Conservation (phyloP, 2,888 invertebrate species). For the Megastigmus dorsalis region DNA sequence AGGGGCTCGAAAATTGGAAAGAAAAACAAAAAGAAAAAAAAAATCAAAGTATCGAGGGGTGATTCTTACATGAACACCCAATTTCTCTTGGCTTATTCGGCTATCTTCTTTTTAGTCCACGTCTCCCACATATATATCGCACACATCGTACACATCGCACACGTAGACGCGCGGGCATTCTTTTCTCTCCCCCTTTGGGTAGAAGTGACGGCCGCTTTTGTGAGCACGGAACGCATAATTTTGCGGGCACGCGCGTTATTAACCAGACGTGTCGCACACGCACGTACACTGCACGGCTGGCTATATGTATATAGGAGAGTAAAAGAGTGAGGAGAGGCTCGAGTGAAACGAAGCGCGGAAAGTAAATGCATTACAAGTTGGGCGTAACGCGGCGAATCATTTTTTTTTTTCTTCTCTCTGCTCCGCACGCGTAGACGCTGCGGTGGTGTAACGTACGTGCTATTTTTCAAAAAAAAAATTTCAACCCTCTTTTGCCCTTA, state of each 20-base stretch:
- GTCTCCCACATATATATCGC: neutral
- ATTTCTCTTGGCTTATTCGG: constrained; percentile 6
- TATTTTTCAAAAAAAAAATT: too few relatives aligned
- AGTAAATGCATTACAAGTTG: constrained; percentile 32
- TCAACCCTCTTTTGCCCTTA: too few relatives aligned
- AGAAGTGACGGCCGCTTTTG: constrained; percentile 33
- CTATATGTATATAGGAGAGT: neutral
- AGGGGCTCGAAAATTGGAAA: neutral
- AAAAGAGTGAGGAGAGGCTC: neutral
- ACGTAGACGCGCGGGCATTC: neutral
- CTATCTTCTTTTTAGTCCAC: neutral
- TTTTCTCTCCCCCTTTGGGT: neutral
- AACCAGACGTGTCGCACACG: constrained; percentile 17
- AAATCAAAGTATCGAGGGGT: too few relatives aligned
- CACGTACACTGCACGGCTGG: neutral
- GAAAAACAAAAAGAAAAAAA: too few relatives aligned
- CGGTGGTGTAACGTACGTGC: too few relatives aligned
- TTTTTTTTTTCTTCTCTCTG: neutral
- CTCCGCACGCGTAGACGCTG: neutral
- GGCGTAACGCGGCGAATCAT: constrained; percentile 31
- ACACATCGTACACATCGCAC: neutral
- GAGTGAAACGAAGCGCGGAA: constrained; percentile 37
- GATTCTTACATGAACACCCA: constrained; percentile 4
- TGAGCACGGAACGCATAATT: constrained; percentile 48
- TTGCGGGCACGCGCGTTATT: constrained; percentile 36